Evolutionary conservation across 2,797 vertebrate species (phyloP).

Genomic region (Brachyalestes nurse): DNA sequence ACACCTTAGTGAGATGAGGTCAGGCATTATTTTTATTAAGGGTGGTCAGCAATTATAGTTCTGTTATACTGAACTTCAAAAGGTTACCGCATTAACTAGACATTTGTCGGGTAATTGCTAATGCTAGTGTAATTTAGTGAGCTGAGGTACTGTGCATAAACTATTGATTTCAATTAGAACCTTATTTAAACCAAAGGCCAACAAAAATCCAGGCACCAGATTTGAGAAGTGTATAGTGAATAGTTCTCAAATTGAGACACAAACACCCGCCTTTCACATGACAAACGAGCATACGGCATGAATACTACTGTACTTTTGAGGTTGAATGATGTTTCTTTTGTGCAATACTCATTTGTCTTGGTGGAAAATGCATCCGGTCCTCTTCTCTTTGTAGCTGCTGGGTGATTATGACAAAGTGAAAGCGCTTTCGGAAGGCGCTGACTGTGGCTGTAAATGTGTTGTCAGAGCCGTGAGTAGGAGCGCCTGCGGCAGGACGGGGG

Average conservation of each 20-base stretch:
- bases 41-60: no score
- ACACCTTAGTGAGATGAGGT: no score
- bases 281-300: background rate
- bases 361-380: conserved; percentile 70
- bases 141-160: no score
- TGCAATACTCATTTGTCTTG: conserved; percentile 57
- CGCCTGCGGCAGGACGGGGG: conserved; percentile 84
- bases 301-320: background rate
- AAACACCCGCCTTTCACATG: background rate
- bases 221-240: background rate
- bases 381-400: conserved; percentile 86
- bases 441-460: conserved; percentile 97
- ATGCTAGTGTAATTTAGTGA: no score
- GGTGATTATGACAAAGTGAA: conserved; percentile 98
- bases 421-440: conserved; percentile 91
- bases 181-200: no score
- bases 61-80: no score
- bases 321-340: conserved; percentile 11
- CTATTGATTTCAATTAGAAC: no score
- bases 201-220: background rate
- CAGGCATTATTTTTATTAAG: no score
- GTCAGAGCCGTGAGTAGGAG: conserved; percentile 90
- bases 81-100: no score
- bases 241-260: background rate
- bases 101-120: no score